Percentiles rank a stretch among this genome's conserved stretches.
Evolutionary conservation across 2,888 invertebrate species (phyloP).

Genomic region (Amiota communis): DNA sequence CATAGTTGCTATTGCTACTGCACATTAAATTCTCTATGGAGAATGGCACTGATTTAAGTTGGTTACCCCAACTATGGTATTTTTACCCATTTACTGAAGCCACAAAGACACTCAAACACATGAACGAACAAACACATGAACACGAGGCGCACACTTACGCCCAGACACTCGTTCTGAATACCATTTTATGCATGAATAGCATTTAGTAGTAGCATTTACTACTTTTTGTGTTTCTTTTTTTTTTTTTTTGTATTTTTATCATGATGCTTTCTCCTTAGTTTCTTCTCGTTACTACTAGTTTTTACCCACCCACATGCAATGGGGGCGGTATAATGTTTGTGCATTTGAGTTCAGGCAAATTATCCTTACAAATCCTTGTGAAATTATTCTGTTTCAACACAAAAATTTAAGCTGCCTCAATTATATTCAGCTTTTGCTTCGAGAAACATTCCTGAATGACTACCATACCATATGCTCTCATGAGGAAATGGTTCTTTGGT

Average conservation of each 20-base stretch:
- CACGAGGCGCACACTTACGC: background rate
- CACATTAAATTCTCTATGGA: background rate
- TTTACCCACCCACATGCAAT: background rate
- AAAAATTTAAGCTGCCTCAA: conserved; percentile 20
- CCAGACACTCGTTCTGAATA: background rate
- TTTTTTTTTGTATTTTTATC: background rate
- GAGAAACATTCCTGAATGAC: too few relatives aligned
- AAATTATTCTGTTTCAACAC: conserved; percentile 18
- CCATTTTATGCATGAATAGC: conserved; percentile 10
- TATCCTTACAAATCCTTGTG: conserved; percentile 1
- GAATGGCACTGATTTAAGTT: conserved; percentile 18
- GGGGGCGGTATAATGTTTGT: background rate
- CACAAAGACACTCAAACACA: too few relatives aligned
- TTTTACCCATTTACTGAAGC: too few relatives aligned
- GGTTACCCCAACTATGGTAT: background rate
- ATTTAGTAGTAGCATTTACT: conserved; percentile 17
- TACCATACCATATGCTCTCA: too few relatives aligned
- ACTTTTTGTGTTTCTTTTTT: conserved; percentile 1
- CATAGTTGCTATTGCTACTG: conserved; percentile 6
- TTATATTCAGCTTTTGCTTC: conserved; percentile 7
- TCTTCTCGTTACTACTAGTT: background rate
- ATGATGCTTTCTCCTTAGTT: background rate
- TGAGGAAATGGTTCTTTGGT: too few relatives aligned
- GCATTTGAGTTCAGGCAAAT: background rate
- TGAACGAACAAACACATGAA: background rate